Conservation (phyloP, 2,113 vertebrate species). For the Taxidea taxus region DNA sequence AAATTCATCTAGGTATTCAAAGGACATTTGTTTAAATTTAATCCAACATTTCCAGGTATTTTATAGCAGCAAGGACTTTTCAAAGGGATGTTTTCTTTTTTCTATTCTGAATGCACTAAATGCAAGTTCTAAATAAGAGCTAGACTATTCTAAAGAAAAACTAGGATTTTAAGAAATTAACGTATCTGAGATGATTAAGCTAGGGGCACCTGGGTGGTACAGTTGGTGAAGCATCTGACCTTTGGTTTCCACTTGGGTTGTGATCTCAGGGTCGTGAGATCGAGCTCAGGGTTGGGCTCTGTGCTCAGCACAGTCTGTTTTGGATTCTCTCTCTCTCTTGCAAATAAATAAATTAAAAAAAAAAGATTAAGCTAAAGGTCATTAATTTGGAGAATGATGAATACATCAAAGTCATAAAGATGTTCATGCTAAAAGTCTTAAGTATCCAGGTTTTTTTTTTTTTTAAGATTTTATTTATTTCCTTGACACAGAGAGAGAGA, state of each 20-base stretch:
- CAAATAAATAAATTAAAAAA: background rate
- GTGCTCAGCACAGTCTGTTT: background rate
- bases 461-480: too few species aligned
- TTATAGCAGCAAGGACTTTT: constrained; percentile 5
- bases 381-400: background rate
- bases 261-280: too few species aligned
- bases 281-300: too few species aligned
- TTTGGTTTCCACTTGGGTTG: too few species aligned
- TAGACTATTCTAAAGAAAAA: background rate
- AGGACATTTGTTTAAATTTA: background rate
- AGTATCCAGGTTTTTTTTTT: background rate
- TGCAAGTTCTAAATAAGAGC: background rate
- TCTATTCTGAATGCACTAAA: background rate
- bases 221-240: too few species aligned
- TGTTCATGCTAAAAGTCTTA: background rate
- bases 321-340: background rate
- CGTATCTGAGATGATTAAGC: background rate
- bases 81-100: background rate
- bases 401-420: background rate
- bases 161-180: background rate
- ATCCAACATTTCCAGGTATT: background rate
- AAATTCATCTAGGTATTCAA: background rate
- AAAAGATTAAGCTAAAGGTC: background rate
- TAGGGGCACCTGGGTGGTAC: too few species aligned
- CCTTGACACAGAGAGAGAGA: too few species aligned